phyloP scores from a whole-genome alignment of 2,113 vertebrate species.

The Oreochromis spilurus region DNA sequence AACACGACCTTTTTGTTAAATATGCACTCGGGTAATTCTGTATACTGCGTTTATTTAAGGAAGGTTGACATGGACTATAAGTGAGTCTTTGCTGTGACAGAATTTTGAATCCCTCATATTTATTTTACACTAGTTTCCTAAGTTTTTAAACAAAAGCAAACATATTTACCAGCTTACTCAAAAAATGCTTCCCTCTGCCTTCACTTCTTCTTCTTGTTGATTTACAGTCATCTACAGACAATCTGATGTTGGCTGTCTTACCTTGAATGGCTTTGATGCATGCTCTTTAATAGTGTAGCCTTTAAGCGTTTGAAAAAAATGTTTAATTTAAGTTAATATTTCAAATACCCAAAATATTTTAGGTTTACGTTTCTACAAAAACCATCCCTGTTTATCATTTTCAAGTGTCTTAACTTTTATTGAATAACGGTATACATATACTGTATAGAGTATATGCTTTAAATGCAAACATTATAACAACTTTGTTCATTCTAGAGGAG shows the following conservation, averaged over 20 bases:
- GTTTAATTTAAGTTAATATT: not conserved
- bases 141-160: not conserved
- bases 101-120: not conserved
- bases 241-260: not conserved
- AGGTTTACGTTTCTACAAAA: not conserved
- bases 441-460: not conserved
- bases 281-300: not conserved
- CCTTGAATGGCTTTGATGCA: not conserved
- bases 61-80: not conserved
- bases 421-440: not conserved
- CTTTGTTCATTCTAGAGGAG: not conserved
- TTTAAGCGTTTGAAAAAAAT: not conserved
- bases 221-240: not conserved
- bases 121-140: not conserved
- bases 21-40: not conserved
- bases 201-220: not conserved
- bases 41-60: not conserved
- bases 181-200: not conserved
- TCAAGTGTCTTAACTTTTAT: not conserved
- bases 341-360: not conserved
- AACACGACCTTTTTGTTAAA: constrained; percentile 7
- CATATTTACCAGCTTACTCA: not conserved
- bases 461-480: not conserved
- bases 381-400: not conserved
- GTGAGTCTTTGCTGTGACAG: not conserved